Conservation (phyloP, 37 sponge, comb jelly and placozoan genomes). For the Hexactinellida sp. region DNA sequence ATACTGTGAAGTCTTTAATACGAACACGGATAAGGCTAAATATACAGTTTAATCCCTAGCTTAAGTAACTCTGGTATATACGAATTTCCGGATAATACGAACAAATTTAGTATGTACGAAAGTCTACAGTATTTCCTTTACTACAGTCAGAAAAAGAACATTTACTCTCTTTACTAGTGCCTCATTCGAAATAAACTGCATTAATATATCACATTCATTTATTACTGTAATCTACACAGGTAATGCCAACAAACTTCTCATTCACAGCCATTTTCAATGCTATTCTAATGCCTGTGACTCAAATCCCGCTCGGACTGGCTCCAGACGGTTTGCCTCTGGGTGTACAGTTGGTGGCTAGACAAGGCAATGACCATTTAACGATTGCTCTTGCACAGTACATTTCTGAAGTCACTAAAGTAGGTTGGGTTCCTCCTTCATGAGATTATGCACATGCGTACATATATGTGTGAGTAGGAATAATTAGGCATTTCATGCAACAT, state of each 20-base stretch:
- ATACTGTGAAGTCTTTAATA: too few relatives aligned
- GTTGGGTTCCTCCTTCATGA: neutral
- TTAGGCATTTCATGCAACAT: too few relatives aligned
- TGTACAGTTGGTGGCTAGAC: conserved; percentile 35
- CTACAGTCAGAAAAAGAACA: too few relatives aligned
- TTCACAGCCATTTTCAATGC: conserved; percentile 47
- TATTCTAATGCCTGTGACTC: conserved; percentile 44
- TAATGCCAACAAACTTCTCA: conserved; percentile 32
- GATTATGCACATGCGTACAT: neutral
- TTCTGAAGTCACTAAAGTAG: neutral
- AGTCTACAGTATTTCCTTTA: too few relatives aligned
- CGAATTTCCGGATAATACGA: too few relatives aligned
- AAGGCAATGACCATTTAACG: conserved; percentile 8
- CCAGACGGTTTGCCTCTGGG: conserved; percentile 53
- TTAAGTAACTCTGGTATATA: too few relatives aligned
- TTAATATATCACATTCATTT: neutral
- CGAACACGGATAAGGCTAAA: too few relatives aligned
- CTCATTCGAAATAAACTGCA: neutral
- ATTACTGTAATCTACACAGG: neutral
- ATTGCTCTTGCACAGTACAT: neutral
- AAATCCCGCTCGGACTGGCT: conserved; percentile 42
- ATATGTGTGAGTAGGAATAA: neutral
- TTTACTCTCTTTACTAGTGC: too few relatives aligned
- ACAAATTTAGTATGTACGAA: too few relatives aligned
- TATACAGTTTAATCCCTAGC: too few relatives aligned